Evolutionary conservation across 1,140 invertebrate genomes (phyloP), one percentile per base, ranked within the genome.

Genomic region (Drosophila willistoni): DNA sequence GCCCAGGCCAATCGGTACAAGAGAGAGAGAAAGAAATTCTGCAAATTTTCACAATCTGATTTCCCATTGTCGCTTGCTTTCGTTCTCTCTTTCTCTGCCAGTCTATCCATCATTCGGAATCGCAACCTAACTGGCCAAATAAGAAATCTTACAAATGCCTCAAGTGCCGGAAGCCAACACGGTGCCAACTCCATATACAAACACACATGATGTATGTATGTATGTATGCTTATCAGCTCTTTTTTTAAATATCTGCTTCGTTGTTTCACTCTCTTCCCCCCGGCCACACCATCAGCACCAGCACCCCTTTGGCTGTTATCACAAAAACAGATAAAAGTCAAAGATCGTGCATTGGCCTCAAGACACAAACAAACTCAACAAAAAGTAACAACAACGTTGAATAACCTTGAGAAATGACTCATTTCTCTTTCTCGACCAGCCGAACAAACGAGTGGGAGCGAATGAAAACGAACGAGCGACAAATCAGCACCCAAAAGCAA

Each of bases 331-430:
- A 74, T 64, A 59, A 59, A 57, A 62, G 66, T 25, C 67, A 62
- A 42, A 65, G 73, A 77, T 77, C 74, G 73, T 77, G n/a, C 74
- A 61, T 77, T 77, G 73, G 73, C 74, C 74, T 77, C 10, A 19
- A 51, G 44, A 17, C 64, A 42, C 41, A 42, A 55, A 34, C 47
- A 74, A 59, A 64, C 42, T 44, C 25, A 61, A 44, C 61, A 42
- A 13, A 25, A 47, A 64, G 25, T 55, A 10, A 57, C 56, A 73
- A 60, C 71, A 69, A 72, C 62, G 73, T 70, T 64, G 67, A 77
- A 62, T 71, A 77, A 77, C 74, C 74, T 77, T 77, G 74, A 75
- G 54, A 13, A 77, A 68, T 77, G 74, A 77, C 73, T 77, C 73
- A 77, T 36, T 36, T 36, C 34, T 36, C 34, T 42, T 77, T 77